Base-by-base conservation (phyloP, 2,797 vertebrate species). In the Fistularia commersonii region DNA sequence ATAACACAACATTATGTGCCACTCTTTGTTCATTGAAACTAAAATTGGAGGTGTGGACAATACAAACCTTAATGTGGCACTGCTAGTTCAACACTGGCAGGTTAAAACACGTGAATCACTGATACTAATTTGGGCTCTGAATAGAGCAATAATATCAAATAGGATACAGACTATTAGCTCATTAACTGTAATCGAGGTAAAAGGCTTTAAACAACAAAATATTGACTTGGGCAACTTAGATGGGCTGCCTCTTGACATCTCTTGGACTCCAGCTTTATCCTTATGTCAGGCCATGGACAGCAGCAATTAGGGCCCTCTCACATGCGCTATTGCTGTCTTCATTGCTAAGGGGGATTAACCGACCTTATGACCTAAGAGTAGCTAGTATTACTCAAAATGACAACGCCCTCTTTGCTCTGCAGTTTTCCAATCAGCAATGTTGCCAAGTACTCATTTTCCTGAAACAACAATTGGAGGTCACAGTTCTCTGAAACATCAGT, bases 341-440 rank as follows among this genome's bases (percentile, higher is more conserved):
- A 86, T 86, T 81, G 81, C 72, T 69, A 46, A 50, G 54, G 58
- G 74, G 80, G 72, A 85, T 80, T 60, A 69, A 57, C 58, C 79
- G 81, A 84, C 83, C 82, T 57, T 41, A 55, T 48, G 69, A 67
- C 69, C 76, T 32, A 44, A 55, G 34, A 55, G 47, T 48, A 69
- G 66, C 67, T 41, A 14, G 54, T 62, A 68, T 75, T 79, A 72
- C 74, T 78, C 78, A 80, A 82, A 72, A 80, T 77, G 62, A 67
- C 72, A 75, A 12, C 51, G 57, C 40, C 62, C 68, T 66, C 68
- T 55, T 45, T 69, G 58, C 55, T 73, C 68, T 42, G 43, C 64
- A 64, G 60, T 59, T 68, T 80, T 78, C 73, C 82, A 81, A 82
- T 87, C 76, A 81, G 62, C 71, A 48, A 14, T 59, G 49, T 48